Percentiles rank a stretch among this genome's conserved stretches.
These are phyloP conservation scores for Pteropus rufus DNA, from an alignment of 2,797 vertebrate species.

Conservation along the genomic window DNA sequence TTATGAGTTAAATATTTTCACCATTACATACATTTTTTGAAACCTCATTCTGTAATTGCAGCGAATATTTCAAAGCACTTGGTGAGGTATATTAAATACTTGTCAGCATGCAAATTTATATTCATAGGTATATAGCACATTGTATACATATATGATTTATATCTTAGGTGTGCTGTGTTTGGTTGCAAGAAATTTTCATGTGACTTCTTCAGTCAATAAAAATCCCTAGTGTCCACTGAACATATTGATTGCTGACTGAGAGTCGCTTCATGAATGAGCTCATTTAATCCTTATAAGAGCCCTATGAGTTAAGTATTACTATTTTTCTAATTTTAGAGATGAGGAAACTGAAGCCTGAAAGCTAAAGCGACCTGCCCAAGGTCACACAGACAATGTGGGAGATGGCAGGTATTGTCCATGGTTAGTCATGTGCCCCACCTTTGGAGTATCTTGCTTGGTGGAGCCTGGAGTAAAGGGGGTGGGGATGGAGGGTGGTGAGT, in stretches of 20 bases:
- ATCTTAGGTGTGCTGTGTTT: not conserved
- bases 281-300: not conserved
- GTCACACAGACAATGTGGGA: not conserved
- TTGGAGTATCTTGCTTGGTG: not conserved
- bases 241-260: not conserved
- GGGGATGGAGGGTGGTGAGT: not conserved
- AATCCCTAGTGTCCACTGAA: not conserved
- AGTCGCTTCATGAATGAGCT: not conserved
- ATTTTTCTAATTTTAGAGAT: not conserved
- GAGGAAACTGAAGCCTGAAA: not conserved
- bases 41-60: not conserved
- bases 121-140: not conserved
- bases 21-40: not conserved
- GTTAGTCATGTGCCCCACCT: not conserved
- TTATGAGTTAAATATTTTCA: constrained; percentile 46
- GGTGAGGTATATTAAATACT: constrained; percentile 32
- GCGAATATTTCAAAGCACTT: constrained; percentile 32
- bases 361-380: not conserved
- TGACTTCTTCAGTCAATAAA: not conserved
- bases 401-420: not conserved
- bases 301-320: not conserved
- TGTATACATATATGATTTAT: not conserved
- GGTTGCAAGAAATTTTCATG: not conserved
- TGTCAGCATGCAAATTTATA: not conserved
- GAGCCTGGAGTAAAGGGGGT: not conserved